phyloP scores from a whole-genome alignment of 1,140 invertebrate species.

The Drosophila kohkoa region DNA sequence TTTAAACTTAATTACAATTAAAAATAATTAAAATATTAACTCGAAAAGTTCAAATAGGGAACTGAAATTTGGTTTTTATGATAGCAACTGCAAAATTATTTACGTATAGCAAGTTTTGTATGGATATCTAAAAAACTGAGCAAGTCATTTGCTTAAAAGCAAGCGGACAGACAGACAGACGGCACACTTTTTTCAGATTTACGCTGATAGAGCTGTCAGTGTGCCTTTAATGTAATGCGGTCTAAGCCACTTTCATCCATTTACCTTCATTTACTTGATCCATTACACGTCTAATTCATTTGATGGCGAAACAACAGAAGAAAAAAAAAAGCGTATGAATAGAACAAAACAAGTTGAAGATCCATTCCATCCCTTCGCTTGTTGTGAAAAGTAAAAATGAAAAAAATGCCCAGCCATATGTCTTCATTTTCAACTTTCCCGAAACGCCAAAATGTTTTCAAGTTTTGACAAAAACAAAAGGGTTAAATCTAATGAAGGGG shows the following conservation, averaged over 20 bases:
- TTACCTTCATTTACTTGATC: conserved; percentile 17
- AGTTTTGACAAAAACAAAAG: conserved; percentile 42
- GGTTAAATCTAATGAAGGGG: neutral
- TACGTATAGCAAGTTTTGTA: too few relatives aligned
- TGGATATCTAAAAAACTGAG: too few relatives aligned
- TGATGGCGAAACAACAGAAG: too few relatives aligned
- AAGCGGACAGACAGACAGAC: neutral
- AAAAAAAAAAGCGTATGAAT: neutral
- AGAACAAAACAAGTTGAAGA: conserved; percentile 32
- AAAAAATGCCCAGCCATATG: conserved; percentile 55
- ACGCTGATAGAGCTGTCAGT: conserved; percentile 10
- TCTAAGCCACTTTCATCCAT: conserved; percentile 13
- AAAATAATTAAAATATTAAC: too few relatives aligned
- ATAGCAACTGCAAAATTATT: too few relatives aligned
- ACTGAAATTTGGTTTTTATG: too few relatives aligned
- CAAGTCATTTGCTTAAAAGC: too few relatives aligned
- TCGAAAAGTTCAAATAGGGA: too few relatives aligned
- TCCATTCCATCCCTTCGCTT: conserved; percentile 37
- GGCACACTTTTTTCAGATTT: neutral
- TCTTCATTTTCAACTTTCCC: conserved; percentile 55
- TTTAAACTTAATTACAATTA: too few relatives aligned
- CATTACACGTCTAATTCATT: conserved; percentile 10
- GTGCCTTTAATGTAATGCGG: neutral
- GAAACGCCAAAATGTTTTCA: conserved; percentile 57
- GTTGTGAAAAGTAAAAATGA: neutral